Conservation (phyloP, 2,797 vertebrate species). For the Peromyscus melanophrys region DNA sequence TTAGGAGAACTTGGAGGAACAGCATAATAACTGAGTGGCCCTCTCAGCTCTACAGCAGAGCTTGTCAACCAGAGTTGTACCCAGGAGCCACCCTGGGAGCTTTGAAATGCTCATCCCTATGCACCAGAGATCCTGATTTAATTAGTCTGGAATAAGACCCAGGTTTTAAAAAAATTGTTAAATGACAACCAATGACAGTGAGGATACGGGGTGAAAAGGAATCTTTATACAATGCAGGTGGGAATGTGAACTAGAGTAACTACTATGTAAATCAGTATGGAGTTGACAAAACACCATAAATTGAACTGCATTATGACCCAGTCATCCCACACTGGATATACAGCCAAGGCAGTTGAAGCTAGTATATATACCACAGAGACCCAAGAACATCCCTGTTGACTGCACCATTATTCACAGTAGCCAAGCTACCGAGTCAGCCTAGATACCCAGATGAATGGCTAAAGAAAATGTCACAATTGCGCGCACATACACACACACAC, state of each 20-base stretch:
- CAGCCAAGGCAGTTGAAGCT: background rate
- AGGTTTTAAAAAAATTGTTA: background rate
- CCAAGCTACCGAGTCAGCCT: background rate
- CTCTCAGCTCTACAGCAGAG: no score
- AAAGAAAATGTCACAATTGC: background rate
- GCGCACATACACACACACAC: accelerated
- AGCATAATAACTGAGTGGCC: background rate
- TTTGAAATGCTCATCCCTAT: background rate
- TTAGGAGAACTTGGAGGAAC: background rate
- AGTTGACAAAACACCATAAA: background rate
- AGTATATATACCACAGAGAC: background rate
- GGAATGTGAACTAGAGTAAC: background rate
- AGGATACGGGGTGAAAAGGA: background rate
- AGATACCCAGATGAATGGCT: background rate
- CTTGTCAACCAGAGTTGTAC: background rate
- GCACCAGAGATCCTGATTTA: background rate
- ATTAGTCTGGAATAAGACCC: background rate
- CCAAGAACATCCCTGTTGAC: no score
- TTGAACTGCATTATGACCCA: background rate
- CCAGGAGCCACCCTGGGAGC: background rate
- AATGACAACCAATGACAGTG: background rate
- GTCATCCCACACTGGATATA: background rate
- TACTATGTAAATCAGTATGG: background rate
- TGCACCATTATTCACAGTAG: background rate
- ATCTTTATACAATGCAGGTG: background rate